A percentile compares a stretch with the other conserved stretches of the same genome.
Evolutionary conservation across 1,140 invertebrate genomes (phyloP).

Genomic region (Drosophila truncata): DNA sequence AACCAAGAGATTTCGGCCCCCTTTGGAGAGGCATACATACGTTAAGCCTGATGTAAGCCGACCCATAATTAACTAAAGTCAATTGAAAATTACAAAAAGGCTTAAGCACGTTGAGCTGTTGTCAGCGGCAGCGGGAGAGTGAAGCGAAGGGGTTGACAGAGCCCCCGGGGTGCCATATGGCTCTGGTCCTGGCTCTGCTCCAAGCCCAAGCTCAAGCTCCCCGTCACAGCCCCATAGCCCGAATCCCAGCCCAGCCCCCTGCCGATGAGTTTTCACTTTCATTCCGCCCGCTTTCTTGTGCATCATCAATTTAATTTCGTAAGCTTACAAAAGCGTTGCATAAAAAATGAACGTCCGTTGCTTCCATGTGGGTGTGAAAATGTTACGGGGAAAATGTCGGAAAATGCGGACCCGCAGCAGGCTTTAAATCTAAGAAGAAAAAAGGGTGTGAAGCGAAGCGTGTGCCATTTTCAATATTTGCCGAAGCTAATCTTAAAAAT

Average conservation of each 20-base stretch:
- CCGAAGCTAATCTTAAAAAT: conserved; percentile 78
- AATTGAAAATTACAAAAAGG: conserved; percentile 75
- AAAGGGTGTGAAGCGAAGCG: conserved; percentile 81
- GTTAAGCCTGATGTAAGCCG: conserved; percentile 45
- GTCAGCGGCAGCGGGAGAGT: conserved; percentile 19
- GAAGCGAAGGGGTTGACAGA: conserved; percentile 34
- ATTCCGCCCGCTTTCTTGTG: conserved; percentile 47
- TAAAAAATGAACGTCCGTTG: conserved; percentile 71
- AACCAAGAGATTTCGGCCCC: not conserved
- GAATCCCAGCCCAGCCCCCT: not conserved
- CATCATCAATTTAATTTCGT: conserved; percentile 82
- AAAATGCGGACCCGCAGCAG: conserved; percentile 38
- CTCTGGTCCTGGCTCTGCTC: conserved; percentile 27
- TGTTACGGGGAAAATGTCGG: conserved; percentile 19
- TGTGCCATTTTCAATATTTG: conserved; percentile 71
- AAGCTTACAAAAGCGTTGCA: conserved; percentile 71
- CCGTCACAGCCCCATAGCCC: not conserved
- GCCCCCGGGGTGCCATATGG: conserved; percentile 47
- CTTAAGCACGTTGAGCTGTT: conserved; percentile 58
- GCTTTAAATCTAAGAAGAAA: conserved; percentile 32
- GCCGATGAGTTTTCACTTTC: conserved; percentile 66
- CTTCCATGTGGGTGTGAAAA: conserved; percentile 70
- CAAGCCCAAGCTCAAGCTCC: not conserved
- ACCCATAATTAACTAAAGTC: conserved; percentile 76
- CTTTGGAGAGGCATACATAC: conserved; percentile 14